Conservation (phyloP, 2,113 vertebrate genomes). For the Atractosteus spatula region DNA sequence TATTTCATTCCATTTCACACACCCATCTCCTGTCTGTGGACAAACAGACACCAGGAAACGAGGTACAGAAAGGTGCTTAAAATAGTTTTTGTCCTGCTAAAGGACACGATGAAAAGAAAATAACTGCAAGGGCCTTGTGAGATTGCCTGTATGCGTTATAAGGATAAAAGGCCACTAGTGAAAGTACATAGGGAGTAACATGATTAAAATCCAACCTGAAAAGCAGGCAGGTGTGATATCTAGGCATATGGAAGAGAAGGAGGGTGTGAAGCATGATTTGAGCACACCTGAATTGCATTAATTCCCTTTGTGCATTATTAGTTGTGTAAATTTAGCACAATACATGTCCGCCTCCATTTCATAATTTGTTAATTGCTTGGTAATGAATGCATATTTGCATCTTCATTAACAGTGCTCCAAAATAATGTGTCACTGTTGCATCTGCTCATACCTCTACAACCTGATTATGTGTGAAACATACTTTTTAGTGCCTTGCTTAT, state of each 20-base stretch:
- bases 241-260: neutral
- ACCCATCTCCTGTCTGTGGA: no score
- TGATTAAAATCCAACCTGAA: neutral
- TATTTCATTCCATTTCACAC: no score
- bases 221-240: neutral
- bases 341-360: constrained; percentile 20
- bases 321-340: constrained; percentile 11
- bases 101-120: no score
- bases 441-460: constrained; percentile 23
- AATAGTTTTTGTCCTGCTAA: neutral
- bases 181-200: constrained; percentile 10
- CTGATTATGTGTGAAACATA: constrained; percentile 21
- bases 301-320: constrained; percentile 41
- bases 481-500: constrained; percentile 5
- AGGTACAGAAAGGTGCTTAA: neutral
- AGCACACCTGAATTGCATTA: constrained; percentile 27
- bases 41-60: no score
- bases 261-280: constrained; percentile 7
- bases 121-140: neutral
- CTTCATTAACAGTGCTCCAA: constrained; percentile 31
- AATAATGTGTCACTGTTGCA: constrained; percentile 32
- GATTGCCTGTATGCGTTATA: neutral
- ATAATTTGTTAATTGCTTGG: constrained; percentile 30
- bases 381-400: constrained; percentile 25
- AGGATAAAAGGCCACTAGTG: neutral